phyloP scores from a whole-genome alignment of 2,113 vertebrate species.

The Zosterops hypoxanthus region DNA sequence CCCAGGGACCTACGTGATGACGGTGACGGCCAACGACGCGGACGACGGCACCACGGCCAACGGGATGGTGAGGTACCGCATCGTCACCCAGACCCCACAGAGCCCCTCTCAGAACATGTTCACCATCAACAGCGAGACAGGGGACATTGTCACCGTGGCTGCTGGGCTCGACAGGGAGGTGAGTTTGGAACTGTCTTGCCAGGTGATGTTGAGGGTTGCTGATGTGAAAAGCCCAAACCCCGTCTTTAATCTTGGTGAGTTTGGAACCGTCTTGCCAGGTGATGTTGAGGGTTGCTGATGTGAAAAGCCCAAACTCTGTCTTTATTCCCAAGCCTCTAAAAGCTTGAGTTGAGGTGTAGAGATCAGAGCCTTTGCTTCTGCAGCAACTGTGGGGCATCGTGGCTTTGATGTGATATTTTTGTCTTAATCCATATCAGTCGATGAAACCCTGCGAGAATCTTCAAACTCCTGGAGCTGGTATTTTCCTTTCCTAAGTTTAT shows the following conservation, averaged over 20 bases:
- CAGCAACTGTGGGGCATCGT: neutral
- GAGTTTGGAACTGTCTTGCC: neutral
- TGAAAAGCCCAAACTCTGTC: neutral
- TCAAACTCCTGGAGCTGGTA: neutral
- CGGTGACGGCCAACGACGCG: conserved; percentile 88
- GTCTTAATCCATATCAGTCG: neutral
- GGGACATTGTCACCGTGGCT: conserved; percentile 91
- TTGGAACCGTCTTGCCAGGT: accelerated
- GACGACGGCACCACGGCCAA: conserved; percentile 93
- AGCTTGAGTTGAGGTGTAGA: neutral
- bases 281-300: neutral
- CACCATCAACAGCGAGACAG: conserved; percentile 95
- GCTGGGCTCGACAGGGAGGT: conserved; percentile 96
- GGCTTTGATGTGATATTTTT: conserved; percentile 17
- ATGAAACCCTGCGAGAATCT: conserved; percentile 2
- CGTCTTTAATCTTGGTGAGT: conserved; percentile 71
- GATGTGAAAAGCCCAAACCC: neutral
- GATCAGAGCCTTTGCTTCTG: neutral
- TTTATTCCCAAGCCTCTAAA: neutral
- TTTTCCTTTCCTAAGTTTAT: neutral
- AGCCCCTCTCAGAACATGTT: conserved; percentile 97
- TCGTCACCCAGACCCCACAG: conserved; percentile 91
- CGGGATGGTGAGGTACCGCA: conserved; percentile 93
- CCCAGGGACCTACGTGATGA: conserved; percentile 95
- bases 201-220: neutral